These are phyloP conservation scores for Heteromyza rotundicornis DNA, from an alignment of 2,888 invertebrate species.

Conservation along the genomic window DNA sequence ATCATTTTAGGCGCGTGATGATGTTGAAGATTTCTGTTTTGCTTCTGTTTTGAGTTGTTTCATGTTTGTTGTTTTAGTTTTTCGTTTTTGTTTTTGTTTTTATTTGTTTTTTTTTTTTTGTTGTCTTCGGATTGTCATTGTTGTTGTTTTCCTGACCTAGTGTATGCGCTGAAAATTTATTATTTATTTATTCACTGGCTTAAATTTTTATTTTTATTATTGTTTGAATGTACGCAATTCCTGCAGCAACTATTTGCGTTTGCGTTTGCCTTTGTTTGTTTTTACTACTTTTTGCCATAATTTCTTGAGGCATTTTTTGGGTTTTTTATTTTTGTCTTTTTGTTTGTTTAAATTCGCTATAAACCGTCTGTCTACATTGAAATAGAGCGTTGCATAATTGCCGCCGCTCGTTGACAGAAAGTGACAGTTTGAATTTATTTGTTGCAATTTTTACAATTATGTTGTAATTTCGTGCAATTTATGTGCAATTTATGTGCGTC, in stretches of 20 bases:
- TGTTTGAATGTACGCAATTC: background rate
- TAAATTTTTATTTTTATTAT: background rate
- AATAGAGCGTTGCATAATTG: conserved; percentile 3
- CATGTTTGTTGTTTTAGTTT: background rate
- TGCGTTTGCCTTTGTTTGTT: background rate
- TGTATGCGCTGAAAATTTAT: background rate
- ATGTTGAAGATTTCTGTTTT: background rate
- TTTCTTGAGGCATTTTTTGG: background rate
- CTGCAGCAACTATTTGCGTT: background rate
- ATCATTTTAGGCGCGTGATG: background rate
- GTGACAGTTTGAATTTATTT: background rate
- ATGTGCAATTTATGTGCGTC: background rate
- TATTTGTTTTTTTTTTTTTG: too few species aligned
- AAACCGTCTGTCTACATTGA: background rate
- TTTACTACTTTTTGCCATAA: background rate
- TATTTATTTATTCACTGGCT: background rate
- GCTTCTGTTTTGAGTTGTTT: background rate
- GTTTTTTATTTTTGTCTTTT: background rate
- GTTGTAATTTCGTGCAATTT: background rate
- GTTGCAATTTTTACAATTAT: background rate
- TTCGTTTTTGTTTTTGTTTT: background rate
- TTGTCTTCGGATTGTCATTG: too few species aligned
- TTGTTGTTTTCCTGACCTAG: conserved; percentile 4
- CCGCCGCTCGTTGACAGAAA: background rate
- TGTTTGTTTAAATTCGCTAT: too few species aligned